Evolutionary conservation across 1,140 invertebrate species (phyloP).

Genomic region (Drosophila suzukii): DNA sequence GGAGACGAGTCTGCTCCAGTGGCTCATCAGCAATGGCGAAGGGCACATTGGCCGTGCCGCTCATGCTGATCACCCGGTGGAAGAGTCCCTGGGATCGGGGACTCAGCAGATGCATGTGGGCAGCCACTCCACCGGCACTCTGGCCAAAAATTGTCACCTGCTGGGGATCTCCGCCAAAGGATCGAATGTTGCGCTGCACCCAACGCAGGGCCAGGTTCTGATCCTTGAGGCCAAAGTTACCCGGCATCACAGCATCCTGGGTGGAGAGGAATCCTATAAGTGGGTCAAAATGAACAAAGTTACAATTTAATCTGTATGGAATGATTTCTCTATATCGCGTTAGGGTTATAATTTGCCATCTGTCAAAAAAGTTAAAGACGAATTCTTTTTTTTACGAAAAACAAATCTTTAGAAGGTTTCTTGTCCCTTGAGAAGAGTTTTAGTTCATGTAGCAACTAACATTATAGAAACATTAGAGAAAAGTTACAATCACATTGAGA

Average conservation of each 20-base stretch:
- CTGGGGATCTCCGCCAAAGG: slow-evolving; percentile 84
- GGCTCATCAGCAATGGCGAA: slow-evolving; percentile 86
- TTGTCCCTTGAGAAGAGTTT: no score
- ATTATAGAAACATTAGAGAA: no score
- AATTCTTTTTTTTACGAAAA: no score
- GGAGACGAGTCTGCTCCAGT: slow-evolving; percentile 77
- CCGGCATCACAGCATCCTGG: slow-evolving; percentile 78
- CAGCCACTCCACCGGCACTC: slow-evolving; percentile 85
- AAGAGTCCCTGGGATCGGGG: slow-evolving; percentile 85
- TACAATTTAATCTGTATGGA: no score
- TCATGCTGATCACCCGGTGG: slow-evolving; percentile 85
- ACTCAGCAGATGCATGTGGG: slow-evolving; percentile 85
- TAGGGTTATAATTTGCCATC: no score
- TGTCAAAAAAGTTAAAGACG: no score
- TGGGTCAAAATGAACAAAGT: neutral
- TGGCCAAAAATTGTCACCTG: slow-evolving; percentile 87
- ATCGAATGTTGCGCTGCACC: slow-evolving; percentile 78
- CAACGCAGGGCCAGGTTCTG: slow-evolving; percentile 85
- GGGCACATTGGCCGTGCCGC: slow-evolving; percentile 87
- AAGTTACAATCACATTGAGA: no score
- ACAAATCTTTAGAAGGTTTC: no score
- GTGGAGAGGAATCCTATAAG: slow-evolving; percentile 81
- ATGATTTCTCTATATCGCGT: no score
- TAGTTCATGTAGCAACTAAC: no score
- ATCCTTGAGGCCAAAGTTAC: slow-evolving; percentile 87